A percentile compares a stretch with the other conserved stretches of the same genome.
Evolutionary conservation across 2,888 invertebrate species (phyloP).

Genomic region (Physocephala rufipes): DNA sequence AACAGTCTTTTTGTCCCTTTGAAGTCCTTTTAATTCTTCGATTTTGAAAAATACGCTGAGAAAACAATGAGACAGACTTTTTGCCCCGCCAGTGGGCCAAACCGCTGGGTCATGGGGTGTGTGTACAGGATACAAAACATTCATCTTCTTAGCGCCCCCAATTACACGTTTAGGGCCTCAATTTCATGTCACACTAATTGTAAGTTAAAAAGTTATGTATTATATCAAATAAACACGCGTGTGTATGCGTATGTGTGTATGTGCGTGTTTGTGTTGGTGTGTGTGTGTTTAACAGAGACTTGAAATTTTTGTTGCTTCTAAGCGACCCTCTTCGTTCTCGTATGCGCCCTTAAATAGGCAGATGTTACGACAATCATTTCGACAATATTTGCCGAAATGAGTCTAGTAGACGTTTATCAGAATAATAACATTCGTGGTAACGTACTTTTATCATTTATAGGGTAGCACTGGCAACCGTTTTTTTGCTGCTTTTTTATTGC

Average conservation of each 20-base stretch:
- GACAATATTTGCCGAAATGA: conserved; percentile 13
- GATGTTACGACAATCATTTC: conserved; percentile 26
- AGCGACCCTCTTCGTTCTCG: background rate
- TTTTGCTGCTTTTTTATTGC: background rate
- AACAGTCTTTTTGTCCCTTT: too few species aligned
- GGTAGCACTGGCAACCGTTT: background rate
- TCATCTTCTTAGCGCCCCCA: conserved; percentile 39
- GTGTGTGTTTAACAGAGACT: background rate
- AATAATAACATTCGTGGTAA: conserved; percentile 15
- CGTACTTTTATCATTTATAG: background rate
- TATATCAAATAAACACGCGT: background rate
- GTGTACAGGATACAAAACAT: conserved; percentile 53
- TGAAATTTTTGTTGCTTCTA: background rate
- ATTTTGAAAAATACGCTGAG: conserved; percentile 17
- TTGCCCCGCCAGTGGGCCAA: background rate
- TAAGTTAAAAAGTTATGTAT: conserved; percentile 55
- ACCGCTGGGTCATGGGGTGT: conserved; percentile 45
- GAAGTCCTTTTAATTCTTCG: too few species aligned
- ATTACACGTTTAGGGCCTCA: conserved; percentile 12
- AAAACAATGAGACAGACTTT: conserved; percentile 34
- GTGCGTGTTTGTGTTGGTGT: background rate
- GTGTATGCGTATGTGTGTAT: background rate
- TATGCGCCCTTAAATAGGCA: conserved; percentile 31
- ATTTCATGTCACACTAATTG: conserved; percentile 51
- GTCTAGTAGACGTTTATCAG: too few species aligned